Percentiles rank a stretch among this genome's conserved stretches.
phyloP scores from a whole-genome alignment of 1,140 invertebrate species.

The Leptinotarsa undecemlineata region DNA sequence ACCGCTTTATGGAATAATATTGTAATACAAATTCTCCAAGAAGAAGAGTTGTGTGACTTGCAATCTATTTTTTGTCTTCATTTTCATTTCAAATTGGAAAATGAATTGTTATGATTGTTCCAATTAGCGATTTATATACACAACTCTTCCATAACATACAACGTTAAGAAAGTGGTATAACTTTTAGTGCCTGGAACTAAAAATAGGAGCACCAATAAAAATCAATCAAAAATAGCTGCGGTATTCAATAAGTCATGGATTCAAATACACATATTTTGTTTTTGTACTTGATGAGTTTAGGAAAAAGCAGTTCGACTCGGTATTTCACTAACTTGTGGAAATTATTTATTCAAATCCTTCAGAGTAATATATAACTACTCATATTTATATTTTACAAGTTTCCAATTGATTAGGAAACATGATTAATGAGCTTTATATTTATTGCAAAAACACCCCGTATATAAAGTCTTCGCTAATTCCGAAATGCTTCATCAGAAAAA shows the following conservation, averaged over 20 bases:
- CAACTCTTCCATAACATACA: no score
- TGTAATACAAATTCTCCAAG: no score
- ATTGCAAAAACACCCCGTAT: conserved; percentile 38
- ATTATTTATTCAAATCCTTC: not conserved
- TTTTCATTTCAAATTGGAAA: not conserved
- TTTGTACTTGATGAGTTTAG: conserved; percentile 34
- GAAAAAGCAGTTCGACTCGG: conserved; percentile 25
- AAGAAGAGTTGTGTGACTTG: no score
- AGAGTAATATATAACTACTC: not conserved
- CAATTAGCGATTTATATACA: not conserved
- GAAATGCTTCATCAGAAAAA: not conserved
- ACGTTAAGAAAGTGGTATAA: conserved; percentile 4
- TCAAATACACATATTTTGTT: conserved; percentile 31
- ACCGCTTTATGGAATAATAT: no score
- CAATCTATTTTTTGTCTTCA: no score
- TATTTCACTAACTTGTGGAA: not conserved
- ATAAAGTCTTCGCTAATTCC: conserved; percentile 14
- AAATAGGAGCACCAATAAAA: conserved; percentile 26
- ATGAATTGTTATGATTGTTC: not conserved
- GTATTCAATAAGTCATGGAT: not conserved
- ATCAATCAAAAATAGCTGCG: conserved; percentile 5
- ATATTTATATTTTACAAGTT: conserved; percentile 5
- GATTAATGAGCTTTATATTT: conserved; percentile 16
- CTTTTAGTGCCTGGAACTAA: conserved; percentile 24
- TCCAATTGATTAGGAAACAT: conserved; percentile 14